Evolutionary conservation across 2,113 vertebrate genomes (phyloP), one percentile per base, ranked within the genome.

Genomic region (Rousettus leschenaultii): DNA sequence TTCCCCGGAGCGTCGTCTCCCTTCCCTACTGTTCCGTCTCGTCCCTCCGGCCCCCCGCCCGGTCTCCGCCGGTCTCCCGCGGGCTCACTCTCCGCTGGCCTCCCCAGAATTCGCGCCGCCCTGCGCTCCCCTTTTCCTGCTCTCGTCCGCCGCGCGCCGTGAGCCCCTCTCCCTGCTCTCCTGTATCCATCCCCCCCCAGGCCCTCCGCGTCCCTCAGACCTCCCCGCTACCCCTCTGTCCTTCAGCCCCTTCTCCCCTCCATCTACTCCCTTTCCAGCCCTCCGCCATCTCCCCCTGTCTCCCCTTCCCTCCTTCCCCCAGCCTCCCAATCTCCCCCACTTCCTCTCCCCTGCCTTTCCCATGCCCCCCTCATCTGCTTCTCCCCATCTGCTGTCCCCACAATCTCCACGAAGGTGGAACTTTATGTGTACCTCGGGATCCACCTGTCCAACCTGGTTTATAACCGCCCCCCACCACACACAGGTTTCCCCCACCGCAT

Each of bases 381-480:
- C 28, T 24, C 38, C 16, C 3, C 10, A 1, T 22, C 33, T 65
- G 33, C 48, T 7, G 14, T 35, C 83, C 80, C 78, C 18, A 9
- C 18, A 5, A 40, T 45, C 35, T 63, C 63, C 33, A 6, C 3
- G 45, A 84, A 48, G 68, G 43, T 79, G 45, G 33, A 92, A 93
- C 96, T 95, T 89, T 63, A 19, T 0, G 1, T 19, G 70, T 3
- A 30, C n/a, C 79, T n/a, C 55, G 2, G 43, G 1, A 19, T 66
- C 21, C 2, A 43, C 33, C 43, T 7, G n/a, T n/a, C 71, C 70
- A 30, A 6, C 51, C 40, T 10, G 24, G 45, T 63, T 7, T 57
- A 11, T 40, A 12, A 2, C 22, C 22, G 40, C 40, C 40, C 11
- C 18, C 2, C 7, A 0, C 9, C 1, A 0, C 18, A 3, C 66